Conservation (phyloP, 1,140 invertebrate species). For the Trichonephila clavipes region DNA sequence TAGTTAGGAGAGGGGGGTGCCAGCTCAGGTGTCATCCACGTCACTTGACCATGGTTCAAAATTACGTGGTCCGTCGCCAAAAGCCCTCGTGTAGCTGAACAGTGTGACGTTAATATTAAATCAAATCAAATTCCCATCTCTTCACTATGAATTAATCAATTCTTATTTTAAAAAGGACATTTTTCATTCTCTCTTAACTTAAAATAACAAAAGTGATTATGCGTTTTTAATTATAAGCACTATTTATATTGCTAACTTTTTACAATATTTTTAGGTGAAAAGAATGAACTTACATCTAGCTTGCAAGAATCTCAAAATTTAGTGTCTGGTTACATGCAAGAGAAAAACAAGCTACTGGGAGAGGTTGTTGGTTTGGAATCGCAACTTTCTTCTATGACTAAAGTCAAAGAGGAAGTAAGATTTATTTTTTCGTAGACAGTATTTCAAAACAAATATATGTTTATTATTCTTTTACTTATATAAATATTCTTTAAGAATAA, state of each 20-base stretch:
- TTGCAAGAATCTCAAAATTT: conserved; percentile 21
- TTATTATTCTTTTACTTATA: no score
- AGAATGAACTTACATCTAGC: conserved; percentile 4
- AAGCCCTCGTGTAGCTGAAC: no score
- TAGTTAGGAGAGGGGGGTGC: no score
- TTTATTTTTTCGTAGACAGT: background rate
- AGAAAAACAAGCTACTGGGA: background rate
- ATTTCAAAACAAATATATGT: background rate
- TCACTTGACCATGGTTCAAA: no score
- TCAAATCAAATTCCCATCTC: no score
- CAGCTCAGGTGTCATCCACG: no score
- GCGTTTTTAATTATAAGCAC: background rate
- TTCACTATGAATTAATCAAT: background rate
- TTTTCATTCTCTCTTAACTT: background rate
- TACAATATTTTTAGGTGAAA: background rate
- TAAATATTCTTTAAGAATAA: no score
- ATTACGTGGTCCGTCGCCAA: no score
- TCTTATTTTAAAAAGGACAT: background rate
- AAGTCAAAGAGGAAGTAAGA: background rate
- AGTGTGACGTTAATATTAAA: no score
- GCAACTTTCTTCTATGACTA: background rate
- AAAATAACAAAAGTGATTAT: background rate
- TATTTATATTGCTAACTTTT: background rate
- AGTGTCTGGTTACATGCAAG: background rate
- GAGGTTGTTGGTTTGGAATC: background rate